Conservation (phyloP, 2,113 vertebrate genomes). For the Orthonyx spaldingii region DNA sequence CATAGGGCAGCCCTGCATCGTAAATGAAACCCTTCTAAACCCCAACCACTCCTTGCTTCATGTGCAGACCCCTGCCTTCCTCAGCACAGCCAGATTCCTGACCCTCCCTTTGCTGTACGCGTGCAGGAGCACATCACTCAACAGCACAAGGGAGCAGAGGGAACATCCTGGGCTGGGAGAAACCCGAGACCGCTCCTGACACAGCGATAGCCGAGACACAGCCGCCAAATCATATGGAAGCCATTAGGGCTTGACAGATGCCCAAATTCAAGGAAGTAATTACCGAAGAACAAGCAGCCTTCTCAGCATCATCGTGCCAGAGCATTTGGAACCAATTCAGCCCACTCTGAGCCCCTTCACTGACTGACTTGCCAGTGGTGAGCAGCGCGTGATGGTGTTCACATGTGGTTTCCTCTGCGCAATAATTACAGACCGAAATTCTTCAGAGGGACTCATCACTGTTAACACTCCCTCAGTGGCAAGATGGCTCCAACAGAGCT, state of each 20-base stretch:
- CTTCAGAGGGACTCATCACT: constrained; percentile 4
- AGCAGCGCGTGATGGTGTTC: neutral
- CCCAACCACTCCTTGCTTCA: neutral
- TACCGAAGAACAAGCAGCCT: constrained; percentile 51
- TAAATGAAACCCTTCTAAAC: neutral
- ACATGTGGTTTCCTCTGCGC: constrained; percentile 4
- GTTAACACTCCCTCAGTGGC: neutral
- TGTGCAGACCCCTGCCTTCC: neutral
- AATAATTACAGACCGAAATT: neutral
- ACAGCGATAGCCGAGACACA: neutral
- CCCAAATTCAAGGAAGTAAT: constrained; percentile 65
- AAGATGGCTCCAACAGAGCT: neutral
- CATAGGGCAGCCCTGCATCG: accelerated
- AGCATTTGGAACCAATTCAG: constrained; percentile 66
- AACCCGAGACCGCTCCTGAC: neutral
- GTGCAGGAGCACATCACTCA: neutral
- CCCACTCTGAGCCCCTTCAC: neutral
- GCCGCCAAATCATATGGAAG: constrained; percentile 26
- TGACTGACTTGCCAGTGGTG: neutral
- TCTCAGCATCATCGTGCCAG: constrained; percentile 1
- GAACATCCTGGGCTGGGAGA: neutral
- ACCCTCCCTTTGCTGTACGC: neutral
- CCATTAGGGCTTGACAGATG: constrained; percentile 30
- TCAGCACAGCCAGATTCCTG: neutral
- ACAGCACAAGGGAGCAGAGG: neutral